Evolutionary conservation across 2,888 invertebrate genomes (phyloP), one percentile per base, ranked within the genome.

Genomic region (Lamellibrachia satsuma): DNA sequence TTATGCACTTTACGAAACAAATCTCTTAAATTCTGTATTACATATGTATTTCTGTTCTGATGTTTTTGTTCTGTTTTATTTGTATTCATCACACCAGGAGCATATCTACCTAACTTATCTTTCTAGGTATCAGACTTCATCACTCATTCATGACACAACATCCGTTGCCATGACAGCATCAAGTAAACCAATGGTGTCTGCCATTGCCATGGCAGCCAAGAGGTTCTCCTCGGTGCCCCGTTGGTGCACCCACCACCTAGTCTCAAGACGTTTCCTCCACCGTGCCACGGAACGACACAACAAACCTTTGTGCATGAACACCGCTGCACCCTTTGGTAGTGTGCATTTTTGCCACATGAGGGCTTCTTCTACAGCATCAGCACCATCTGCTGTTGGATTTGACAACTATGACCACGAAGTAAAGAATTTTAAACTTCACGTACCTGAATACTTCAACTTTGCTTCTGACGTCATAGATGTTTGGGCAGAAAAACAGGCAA

Each of bases 371-470:
- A 91, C 52, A 11, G 15, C 52, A 15, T 7, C 92, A 39, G 90
- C 91, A 6, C 91, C 93, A 15, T 94, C 94, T 51, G 93, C 93
- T 22, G 93, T 92, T 15, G 94, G 94, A 15, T 94, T 95, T 93
- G 92, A 94, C 51, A 93, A 95, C 92, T 95, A 95, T 92, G 95
- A 95, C 52, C 92, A 93, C 52, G 95, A 93, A 75, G 92, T 93
- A 52, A 92, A 93, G 55, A 92, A 93, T 52, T 95, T 94, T 92
- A 92, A 93, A 55, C 90, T 95, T 90, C 55, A 92, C 11, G 94
- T 94, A n/a, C 96, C 96, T 9, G 94, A 95, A 92, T 95, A 95
- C 90, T 96, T 95, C 93, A 96, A 96, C 93, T 96, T 96, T 95
- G 95, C 96, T 57, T 93, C 94, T 91, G 96, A 96, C 95, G 95